Evolutionary conservation across 1,140 invertebrate species (phyloP), one percentile per base, ranked within the genome.

Genomic region (Platyscapa corneri): DNA sequence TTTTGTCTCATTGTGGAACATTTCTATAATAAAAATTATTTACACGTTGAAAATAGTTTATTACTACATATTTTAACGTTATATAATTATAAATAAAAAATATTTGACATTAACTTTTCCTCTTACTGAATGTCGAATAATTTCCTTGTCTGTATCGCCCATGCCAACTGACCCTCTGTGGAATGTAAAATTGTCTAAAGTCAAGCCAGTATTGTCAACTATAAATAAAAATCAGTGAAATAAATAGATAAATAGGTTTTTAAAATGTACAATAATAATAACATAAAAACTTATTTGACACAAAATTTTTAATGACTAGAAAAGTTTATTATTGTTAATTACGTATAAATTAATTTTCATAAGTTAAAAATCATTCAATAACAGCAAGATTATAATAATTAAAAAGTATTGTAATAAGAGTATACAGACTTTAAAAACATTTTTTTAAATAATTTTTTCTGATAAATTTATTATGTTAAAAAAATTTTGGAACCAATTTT

Each of bases 151-250:
- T 0, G 95, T 93, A 87, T 95, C 95, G 90, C 95, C 93, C 12
- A 95, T 90, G 6, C 95, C 95, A 32, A 96, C 88, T 6, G 95
- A 91, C 87, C 95, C 95, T 90, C 96, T 96, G 89, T 94, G 94
- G 89, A 96, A 96, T 65, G 95, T 95, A 88, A 97, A 97, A 91
- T 96, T 94, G 18, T 96, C 95, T 32, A 95, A 89, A 1, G 94
- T 94, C 30, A 96, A 74, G 0, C 42, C 80, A 14, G 16, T 5
- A 14, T 49, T 6, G 18, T 42, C 3, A 70, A 81, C 65, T 81
- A 34, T 80, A 42, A 70, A 70, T 30, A 37, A 39, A 64, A 53
- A 78, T 2, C 3, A 34, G 42, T 77, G 8, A 78, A 77, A 79
- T 27, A 37, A 37, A 39, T 27, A 23, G 8, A 53, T 18, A 16